Percentiles rank a stretch among this genome's conserved stretches.
Conservation (phyloP, 1,140 invertebrate species). For the Penaeus indicus region DNA sequence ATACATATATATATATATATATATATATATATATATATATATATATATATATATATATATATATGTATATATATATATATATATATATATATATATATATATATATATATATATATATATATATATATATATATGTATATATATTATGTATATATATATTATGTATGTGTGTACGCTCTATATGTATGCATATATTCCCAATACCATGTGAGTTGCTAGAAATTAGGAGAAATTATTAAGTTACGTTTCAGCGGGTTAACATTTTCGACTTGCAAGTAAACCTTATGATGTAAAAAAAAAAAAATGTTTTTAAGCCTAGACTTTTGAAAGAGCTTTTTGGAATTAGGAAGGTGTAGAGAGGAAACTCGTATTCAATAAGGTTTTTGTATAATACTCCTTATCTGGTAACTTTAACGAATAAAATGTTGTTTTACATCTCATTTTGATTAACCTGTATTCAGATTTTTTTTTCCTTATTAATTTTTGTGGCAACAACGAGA, state of each 20-base stretch:
- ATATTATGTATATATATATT: too few species aligned
- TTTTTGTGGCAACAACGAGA: not conserved
- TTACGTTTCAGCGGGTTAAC: constrained; percentile 26
- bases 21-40: too few species aligned
- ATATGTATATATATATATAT: too few species aligned
- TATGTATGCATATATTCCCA: constrained; percentile 27
- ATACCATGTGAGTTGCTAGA: not conserved
- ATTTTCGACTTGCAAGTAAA: not conserved
- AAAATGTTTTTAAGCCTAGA: constrained; percentile 26
- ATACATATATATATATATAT: too few species aligned
- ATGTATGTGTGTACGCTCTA: not conserved
- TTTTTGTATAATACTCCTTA: constrained; percentile 57
- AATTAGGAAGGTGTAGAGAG: constrained; percentile 39
- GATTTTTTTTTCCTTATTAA: not conserved
- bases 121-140: too few species aligned
- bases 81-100: too few species aligned
- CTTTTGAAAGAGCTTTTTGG: constrained; percentile 40
- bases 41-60: too few species aligned
- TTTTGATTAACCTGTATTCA: not conserved
- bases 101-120: too few species aligned
- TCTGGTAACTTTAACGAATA: constrained; percentile 59
- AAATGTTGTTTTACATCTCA: constrained; percentile 50
- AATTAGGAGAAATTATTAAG: too few species aligned
- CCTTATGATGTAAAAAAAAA: constrained; percentile 13
- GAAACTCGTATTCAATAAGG: constrained; percentile 48